A percentile compares a stretch with the other conserved stretches of the same genome.
Evolutionary conservation across 2,888 invertebrate species (phyloP).

Genomic region (Mimumesa dahlbomi): DNA sequence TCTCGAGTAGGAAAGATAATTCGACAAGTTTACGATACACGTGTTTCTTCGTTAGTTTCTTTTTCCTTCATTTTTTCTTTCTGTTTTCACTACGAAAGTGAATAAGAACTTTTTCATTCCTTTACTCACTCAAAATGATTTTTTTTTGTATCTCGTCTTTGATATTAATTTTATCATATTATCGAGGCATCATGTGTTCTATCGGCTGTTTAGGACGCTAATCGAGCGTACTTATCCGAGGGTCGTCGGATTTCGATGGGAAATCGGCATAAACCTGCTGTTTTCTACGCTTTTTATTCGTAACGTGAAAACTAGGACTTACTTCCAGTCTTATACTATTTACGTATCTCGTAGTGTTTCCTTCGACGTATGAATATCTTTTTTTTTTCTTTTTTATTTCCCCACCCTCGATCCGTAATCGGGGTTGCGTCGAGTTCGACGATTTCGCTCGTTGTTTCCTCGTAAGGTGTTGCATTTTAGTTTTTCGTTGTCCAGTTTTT

Average conservation of each 20-base stretch:
- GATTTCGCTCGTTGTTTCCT: neutral
- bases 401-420: no score
- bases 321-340: constrained; percentile 34
- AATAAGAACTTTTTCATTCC: constrained; percentile 32
- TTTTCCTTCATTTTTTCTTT: constrained; percentile 8
- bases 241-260: constrained; percentile 15
- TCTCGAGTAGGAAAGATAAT: constrained; percentile 7
- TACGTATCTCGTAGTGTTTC: constrained; percentile 26
- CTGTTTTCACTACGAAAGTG: no score
- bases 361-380: neutral
- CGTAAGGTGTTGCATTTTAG: no score
- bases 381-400: constrained; percentile 22
- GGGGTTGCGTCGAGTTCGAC: neutral
- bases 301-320: constrained; percentile 12
- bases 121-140: constrained; percentile 32
- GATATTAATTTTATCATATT: constrained; percentile 21
- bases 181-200: constrained; percentile 41
- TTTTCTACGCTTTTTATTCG: neutral
- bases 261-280: neutral
- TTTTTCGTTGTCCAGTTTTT: neutral
- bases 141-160: constrained; percentile 12
- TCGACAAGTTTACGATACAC: constrained; percentile 16
- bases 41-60: constrained; percentile 12
- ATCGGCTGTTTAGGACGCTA: constrained; percentile 3
- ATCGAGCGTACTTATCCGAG: constrained; percentile 4